phyloP scores from a whole-genome alignment of 1,140 invertebrate species.

The Dysdera silvatica region DNA sequence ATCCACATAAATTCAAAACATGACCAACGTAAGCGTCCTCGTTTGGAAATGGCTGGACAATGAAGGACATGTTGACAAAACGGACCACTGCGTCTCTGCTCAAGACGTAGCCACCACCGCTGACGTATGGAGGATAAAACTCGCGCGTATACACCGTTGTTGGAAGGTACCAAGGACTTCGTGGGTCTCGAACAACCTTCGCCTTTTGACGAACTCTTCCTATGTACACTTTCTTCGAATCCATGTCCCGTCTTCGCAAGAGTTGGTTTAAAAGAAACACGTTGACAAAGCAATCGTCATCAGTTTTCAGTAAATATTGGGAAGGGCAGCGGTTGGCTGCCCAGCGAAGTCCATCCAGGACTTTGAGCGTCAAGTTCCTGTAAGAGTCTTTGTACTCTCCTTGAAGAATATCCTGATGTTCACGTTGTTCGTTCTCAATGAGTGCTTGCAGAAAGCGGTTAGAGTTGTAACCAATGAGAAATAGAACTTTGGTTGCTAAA shows the following conservation, averaged over 20 bases:
- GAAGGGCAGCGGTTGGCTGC: constrained; percentile 54
- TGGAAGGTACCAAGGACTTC: constrained; percentile 20
- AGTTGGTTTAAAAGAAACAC: constrained; percentile 2
- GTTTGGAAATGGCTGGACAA: constrained; percentile 10
- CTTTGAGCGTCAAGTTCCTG: constrained; percentile 73
- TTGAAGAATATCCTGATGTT: constrained; percentile 62
- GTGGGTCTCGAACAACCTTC: constrained; percentile 14
- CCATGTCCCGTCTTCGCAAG: not conserved
- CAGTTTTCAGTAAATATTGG: constrained; percentile 72
- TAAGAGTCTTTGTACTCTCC: constrained; percentile 70
- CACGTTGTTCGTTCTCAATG: constrained; percentile 14
- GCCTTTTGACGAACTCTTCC: not conserved
- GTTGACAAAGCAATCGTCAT: constrained; percentile 78
- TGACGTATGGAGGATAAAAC: constrained; percentile 15
- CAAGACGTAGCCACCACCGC: constrained; percentile 20
- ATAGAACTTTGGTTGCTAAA: not conserved
- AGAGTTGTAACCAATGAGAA: constrained; percentile 12
- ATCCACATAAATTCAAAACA: not conserved
- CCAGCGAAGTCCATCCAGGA: constrained; percentile 77
- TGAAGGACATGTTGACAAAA: not conserved
- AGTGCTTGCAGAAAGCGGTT: not conserved
- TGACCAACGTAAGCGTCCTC: constrained; percentile 26
- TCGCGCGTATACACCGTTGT: not conserved
- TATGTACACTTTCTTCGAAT: constrained; percentile 7
- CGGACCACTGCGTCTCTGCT: constrained; percentile 3